phyloP scores from a whole-genome alignment of 2,888 invertebrate species.

The Lepidocyrtoides sp. region DNA sequence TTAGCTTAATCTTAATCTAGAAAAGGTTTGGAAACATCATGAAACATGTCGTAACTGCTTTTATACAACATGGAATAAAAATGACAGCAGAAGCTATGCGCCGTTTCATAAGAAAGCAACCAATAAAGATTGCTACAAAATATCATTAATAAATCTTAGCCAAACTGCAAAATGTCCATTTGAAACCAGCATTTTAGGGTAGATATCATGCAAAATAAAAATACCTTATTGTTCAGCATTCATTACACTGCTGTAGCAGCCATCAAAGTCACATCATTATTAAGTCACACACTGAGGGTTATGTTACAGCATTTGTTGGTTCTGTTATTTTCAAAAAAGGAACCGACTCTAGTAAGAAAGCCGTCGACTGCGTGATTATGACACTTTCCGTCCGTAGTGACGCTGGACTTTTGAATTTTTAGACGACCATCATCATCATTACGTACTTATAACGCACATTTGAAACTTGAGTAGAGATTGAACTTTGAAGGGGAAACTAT shows the following conservation, averaged over 20 bases:
- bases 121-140: too few relatives aligned
- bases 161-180: too few relatives aligned
- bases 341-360: background rate
- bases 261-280: background rate
- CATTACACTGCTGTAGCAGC: background rate
- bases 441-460: background rate
- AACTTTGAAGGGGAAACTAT: slow-evolving; percentile 22
- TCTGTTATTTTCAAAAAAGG: background rate
- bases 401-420: background rate
- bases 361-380: background rate
- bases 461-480: slow-evolving; percentile 16
- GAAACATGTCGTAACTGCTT: too few relatives aligned
- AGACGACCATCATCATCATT: background rate
- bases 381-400: background rate
- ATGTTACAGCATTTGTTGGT: background rate
- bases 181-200: too few relatives aligned
- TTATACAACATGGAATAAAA: too few relatives aligned
- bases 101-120: too few relatives aligned
- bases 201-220: too few relatives aligned
- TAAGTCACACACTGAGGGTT: background rate
- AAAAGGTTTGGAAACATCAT: too few relatives aligned
- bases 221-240: background rate
- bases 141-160: too few relatives aligned
- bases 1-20: too few relatives aligned
- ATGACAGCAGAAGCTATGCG: too few relatives aligned